These are phyloP conservation scores for Aphrophora alni DNA, from an alignment of 2,888 invertebrate species.

Conservation along the genomic window DNA sequence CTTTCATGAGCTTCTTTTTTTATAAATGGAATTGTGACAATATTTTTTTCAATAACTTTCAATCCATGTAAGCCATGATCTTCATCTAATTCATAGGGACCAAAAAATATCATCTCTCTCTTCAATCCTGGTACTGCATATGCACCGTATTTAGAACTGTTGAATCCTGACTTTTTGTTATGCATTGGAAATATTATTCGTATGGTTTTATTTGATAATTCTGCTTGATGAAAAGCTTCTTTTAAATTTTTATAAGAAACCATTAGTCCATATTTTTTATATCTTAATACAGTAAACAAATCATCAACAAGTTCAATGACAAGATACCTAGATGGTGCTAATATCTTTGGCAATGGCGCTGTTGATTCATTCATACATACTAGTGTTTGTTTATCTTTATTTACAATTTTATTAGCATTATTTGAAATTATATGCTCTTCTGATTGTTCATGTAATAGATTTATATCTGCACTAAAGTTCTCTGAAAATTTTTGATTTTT, in stretches of 20 bases:
- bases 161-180: not conserved
- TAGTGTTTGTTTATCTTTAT: not conserved
- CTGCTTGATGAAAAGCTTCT: conserved; percentile 6
- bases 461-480: not conserved
- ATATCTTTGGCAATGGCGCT: not conserved
- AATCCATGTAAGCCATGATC: conserved; percentile 9
- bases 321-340: not conserved
- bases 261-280: not conserved
- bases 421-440: not conserved
- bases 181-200: not conserved
- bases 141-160: conserved; percentile 10
- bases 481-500: not conserved
- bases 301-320: not conserved
- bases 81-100: conserved; percentile 22
- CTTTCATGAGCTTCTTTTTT: not conserved
- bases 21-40: not conserved
- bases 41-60: not conserved
- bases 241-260: not conserved
- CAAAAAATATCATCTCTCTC: conserved; percentile 30
- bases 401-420: not conserved
- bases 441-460: not conserved
- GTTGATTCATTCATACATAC: not conserved
- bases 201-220: conserved; percentile 2
- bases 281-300: not conserved
- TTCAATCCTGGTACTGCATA: conserved; percentile 18